These are phyloP conservation scores for Stramonita haemastoma DNA, from an alignment of 2,888 invertebrate species.

Conservation along the genomic window DNA sequence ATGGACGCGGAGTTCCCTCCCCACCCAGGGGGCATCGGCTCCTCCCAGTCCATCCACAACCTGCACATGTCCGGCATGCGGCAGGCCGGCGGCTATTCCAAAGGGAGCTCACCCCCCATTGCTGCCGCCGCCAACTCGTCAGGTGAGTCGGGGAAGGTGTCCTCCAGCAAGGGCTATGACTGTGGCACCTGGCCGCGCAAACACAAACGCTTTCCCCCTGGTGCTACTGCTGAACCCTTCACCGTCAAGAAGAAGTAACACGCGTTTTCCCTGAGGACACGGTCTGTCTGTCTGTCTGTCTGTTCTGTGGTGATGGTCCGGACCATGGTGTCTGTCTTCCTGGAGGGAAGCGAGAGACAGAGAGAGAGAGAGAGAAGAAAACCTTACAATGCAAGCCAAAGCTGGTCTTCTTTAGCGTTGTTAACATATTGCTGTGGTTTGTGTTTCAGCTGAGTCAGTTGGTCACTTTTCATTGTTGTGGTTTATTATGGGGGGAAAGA, in stretches of 20 bases:
- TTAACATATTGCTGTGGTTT: neutral
- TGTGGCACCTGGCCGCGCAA: constrained; percentile 71
- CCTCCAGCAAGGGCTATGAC: constrained; percentile 60
- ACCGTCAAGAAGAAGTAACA: constrained; percentile 61
- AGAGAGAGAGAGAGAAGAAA: neutral
- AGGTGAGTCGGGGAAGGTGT: constrained; percentile 52
- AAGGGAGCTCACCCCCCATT: constrained; percentile 56
- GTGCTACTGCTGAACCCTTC: constrained; percentile 68
- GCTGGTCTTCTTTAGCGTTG: neutral
- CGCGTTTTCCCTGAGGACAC: neutral
- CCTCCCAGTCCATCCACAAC: constrained; percentile 47
- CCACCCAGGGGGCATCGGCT: constrained; percentile 11
- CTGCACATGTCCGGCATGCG: constrained; percentile 54
- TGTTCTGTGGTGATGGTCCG: neutral
- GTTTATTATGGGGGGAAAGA: neutral
- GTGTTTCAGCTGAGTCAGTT: constrained; percentile 18
- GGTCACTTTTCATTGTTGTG: neutral
- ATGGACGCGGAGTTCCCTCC: constrained; percentile 33
- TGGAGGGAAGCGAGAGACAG: neutral
- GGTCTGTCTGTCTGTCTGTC: neutral
- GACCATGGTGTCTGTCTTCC: neutral
- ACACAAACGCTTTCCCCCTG: constrained; percentile 59
- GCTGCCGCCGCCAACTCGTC: constrained; percentile 57
- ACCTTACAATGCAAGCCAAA: constrained; percentile 24
- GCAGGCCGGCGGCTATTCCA: constrained; percentile 56